These are phyloP conservation scores for roundworm (Caenorhabditis elegans) DNA, from an alignment of 1,140 invertebrate genomes.

Conservation along the genomic window WBcel235 BX284605.5:11947001-11947500, in stretches of 20 bases:
- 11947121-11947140: background rate
- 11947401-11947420: slow-evolving; percentile 25
- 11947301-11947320: too few species aligned
- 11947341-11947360: background rate
- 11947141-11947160: background rate
- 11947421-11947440: background rate
- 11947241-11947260: too few species aligned
- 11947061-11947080: background rate
- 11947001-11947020: slow-evolving; percentile 21
- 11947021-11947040: slow-evolving; percentile 11
- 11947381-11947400: slow-evolving; percentile 29
- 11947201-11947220: too few species aligned
- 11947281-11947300: too few species aligned
- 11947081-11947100: slow-evolving; percentile 10
- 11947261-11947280: too few species aligned
- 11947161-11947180: background rate
- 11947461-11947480: background rate
- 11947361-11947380: slow-evolving; percentile 27
- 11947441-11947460: background rate
- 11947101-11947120: slow-evolving; percentile 2
- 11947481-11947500: background rate
- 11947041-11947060: background rate
- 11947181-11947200: too few species aligned
- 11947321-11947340: too few species aligned
- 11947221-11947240: too few species aligned